Conservation (phyloP, 2,797 vertebrate species). For the Tarsius wallacei region DNA sequence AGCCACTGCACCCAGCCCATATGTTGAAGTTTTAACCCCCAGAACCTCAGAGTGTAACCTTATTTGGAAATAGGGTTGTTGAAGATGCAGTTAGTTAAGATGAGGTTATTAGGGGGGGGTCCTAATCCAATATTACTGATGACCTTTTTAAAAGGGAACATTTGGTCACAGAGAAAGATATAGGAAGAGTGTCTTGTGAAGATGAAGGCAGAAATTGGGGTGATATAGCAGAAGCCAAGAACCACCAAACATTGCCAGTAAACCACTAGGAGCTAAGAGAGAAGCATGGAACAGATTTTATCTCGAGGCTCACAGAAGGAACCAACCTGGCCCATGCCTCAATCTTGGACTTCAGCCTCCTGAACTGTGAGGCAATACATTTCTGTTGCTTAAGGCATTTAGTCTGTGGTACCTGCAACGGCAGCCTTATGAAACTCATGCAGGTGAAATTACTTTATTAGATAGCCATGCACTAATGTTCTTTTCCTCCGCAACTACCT, state of each 20-base stretch:
- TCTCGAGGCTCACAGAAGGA: background rate
- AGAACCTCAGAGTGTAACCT: background rate
- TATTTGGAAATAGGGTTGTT: background rate
- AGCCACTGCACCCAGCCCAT: no score
- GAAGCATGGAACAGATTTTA: background rate
- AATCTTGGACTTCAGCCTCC: background rate
- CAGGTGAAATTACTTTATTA: background rate
- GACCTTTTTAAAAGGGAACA: background rate
- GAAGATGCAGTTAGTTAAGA: background rate
- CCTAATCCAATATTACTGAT: background rate
- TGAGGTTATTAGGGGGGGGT: background rate
- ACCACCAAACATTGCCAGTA: background rate
- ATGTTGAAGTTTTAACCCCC: background rate
- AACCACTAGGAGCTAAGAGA: background rate
- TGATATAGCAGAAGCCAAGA: background rate
- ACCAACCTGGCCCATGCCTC: no score
- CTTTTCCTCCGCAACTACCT: background rate
- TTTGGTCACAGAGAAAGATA: background rate
- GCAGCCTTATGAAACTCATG: background rate
- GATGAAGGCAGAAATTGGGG: background rate
- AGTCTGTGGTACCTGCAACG: background rate
- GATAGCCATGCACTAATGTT: fast-evolving
- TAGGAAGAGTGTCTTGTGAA: background rate
- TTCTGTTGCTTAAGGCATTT: background rate
- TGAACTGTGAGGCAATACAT: background rate